phyloP scores from a whole-genome alignment of 2,888 invertebrate genomes.

The Digitonthophagus gazella region DNA sequence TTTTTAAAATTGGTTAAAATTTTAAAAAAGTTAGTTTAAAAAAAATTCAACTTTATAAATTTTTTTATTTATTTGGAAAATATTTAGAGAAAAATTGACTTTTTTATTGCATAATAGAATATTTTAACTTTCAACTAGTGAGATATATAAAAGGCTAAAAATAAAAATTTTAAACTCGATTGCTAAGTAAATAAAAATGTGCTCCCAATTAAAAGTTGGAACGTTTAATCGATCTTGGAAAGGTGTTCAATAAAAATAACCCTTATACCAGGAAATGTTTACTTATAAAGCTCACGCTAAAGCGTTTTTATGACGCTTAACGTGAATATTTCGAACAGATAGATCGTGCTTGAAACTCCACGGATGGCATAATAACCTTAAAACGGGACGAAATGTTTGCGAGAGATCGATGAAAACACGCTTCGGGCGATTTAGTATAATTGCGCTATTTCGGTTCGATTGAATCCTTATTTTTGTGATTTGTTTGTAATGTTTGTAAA shows the following conservation, averaged over 20 bases:
- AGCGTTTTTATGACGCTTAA: neutral
- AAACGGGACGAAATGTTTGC: neutral
- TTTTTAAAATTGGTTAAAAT: no score
- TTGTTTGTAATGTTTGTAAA: neutral
- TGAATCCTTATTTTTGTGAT: neutral
- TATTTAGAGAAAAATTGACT: no score
- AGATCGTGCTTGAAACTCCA: neutral
- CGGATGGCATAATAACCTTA: neutral
- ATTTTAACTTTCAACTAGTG: no score
- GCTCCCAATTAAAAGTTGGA: no score
- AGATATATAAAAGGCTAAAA: no score
- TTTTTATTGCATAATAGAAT: no score
- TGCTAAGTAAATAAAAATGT: no score
- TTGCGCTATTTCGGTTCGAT: neutral
- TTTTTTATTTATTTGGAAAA: no score
- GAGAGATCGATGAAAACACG: neutral
- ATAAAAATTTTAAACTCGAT: no score
- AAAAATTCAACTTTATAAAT: no score
- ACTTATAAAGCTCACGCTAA: neutral
- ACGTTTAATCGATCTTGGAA: neutral
- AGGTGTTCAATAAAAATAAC: neutral
- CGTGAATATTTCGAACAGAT: neutral
- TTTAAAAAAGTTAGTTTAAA: no score
- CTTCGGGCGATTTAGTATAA: neutral
- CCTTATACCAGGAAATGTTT: neutral